phyloP scores from a whole-genome alignment of 2,888 invertebrate species.

The Troides oblongomaculatus region DNA sequence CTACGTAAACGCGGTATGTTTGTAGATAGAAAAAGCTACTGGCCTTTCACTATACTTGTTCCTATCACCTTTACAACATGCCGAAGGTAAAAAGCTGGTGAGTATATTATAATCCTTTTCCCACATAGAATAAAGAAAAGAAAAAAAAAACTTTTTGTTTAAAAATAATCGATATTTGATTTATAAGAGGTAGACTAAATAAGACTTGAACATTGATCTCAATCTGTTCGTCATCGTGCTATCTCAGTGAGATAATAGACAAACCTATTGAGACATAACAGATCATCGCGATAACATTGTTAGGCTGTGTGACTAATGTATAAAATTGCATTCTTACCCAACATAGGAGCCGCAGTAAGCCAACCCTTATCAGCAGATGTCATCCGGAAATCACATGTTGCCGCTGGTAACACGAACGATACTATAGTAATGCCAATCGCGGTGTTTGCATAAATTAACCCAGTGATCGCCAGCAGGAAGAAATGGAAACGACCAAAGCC shows the following conservation, averaged over 20 bases:
- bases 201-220: neutral
- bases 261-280: neutral
- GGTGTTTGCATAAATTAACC: constrained; percentile 90
- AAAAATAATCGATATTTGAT: neutral
- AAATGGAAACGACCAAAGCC: constrained; percentile 92
- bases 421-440: constrained; percentile 90
- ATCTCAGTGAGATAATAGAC: neutral
- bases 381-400: constrained; percentile 90
- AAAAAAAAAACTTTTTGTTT: too few relatives aligned
- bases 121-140: too few relatives aligned
- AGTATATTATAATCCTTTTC: too few relatives aligned
- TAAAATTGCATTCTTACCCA: constrained; percentile 76
- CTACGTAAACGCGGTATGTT: too few relatives aligned
- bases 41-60: too few relatives aligned
- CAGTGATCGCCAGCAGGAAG: constrained; percentile 86
- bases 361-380: constrained; percentile 88
- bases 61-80: too few relatives aligned
- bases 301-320: neutral
- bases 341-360: constrained; percentile 88
- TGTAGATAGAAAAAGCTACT: too few relatives aligned
- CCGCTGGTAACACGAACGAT: constrained; percentile 90
- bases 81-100: too few relatives aligned
- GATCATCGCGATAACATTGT: neutral
- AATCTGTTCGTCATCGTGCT: neutral
- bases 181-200: neutral